Evolutionary conservation across 2,113 vertebrate species (phyloP), one percentile per base, ranked within the genome.

Genomic region (Prunella himalayana): DNA sequence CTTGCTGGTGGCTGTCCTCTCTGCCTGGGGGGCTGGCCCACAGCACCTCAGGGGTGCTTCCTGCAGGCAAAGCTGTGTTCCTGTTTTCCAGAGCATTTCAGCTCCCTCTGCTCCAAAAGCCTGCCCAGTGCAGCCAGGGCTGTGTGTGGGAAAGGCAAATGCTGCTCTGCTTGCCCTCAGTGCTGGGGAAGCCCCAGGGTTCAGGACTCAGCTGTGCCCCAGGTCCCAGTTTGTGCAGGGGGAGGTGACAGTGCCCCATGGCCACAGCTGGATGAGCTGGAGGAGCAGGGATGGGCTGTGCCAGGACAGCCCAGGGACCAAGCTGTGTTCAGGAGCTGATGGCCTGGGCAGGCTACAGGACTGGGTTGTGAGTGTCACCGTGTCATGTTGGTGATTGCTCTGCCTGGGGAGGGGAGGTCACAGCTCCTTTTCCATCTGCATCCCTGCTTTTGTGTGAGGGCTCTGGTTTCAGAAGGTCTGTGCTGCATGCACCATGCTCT

Each of bases 61-160:
- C 71, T 54, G 50, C 13, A 1, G 54, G n/a, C 7, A 7, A 1
- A 0, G 0, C 73, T 35, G 27, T 14, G 1, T 2, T 61, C 49
- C 47, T 1, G 4, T 65, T 57, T 49, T 12, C 60, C 66, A 27
- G 30, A 41, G 15, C 37, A 2, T 6, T 60, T 73, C 21, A 13
- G 73, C 54, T 59, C 60, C 57, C n/a, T 33, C 22, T 1, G 0
- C 82, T 41, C 79, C 75, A 25, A 3, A 60, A 49, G 45, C 37
- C 60, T 51, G 42, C 0, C 0, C 27, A 9, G 15, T 11, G 8
- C n/a, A 22, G 1, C n/a, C 47, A 8, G 3, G 3, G 39, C 0
- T 17, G 23, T 30, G 3, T 13, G 13, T 50, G 85, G 64, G 9
- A 21, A 54, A 39, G 45, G 21, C 37, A 22, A 12, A 21, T 3